Evolutionary conservation across 30 jellyfish, hydroid and myxozoan genomes (phyloP).

Genomic region (Clytia hemisphaerica): DNA sequence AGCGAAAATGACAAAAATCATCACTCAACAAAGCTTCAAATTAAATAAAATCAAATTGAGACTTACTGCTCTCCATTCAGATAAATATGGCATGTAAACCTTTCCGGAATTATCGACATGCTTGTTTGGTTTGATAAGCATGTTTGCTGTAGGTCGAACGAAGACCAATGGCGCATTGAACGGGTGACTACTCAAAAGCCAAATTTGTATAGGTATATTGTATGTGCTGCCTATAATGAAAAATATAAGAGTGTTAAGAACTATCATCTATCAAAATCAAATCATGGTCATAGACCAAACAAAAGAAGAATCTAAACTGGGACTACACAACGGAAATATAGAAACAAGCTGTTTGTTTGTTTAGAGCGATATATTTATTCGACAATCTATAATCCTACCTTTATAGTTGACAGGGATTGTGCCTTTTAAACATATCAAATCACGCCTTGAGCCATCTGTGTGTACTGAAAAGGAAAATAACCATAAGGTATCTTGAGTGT

Average conservation of each 20-base stretch:
- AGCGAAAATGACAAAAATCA: too few relatives aligned
- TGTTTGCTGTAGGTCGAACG: slow-evolving; percentile 73
- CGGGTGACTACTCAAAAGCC: slow-evolving; percentile 68
- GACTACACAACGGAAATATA: neutral
- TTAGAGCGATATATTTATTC: too few relatives aligned
- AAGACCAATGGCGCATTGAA: slow-evolving; percentile 62
- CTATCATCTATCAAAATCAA: neutral
- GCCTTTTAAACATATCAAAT: slow-evolving; percentile 39
- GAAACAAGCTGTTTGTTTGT: neutral
- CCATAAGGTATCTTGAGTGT: too few relatives aligned
- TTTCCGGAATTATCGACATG: slow-evolving; percentile 79
- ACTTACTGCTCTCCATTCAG: slow-evolving; percentile 83
- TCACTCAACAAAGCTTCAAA: too few relatives aligned
- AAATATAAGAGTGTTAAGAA: neutral
- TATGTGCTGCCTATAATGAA: slow-evolving; percentile 42
- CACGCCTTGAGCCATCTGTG: slow-evolving; percentile 30
- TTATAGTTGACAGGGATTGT: slow-evolving; percentile 62
- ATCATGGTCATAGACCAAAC: neutral
- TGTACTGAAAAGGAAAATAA: slow-evolving; percentile 27
- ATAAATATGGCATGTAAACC: slow-evolving; percentile 68
- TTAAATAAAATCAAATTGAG: neutral
- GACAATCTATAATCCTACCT: slow-evolving; percentile 21
- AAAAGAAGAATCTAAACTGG: neutral
- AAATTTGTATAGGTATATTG: slow-evolving; percentile 71
- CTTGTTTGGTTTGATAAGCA: slow-evolving; percentile 78